Conservation (phyloP, 2,797 vertebrate genomes). For the Champsocephalus gunnari region DNA sequence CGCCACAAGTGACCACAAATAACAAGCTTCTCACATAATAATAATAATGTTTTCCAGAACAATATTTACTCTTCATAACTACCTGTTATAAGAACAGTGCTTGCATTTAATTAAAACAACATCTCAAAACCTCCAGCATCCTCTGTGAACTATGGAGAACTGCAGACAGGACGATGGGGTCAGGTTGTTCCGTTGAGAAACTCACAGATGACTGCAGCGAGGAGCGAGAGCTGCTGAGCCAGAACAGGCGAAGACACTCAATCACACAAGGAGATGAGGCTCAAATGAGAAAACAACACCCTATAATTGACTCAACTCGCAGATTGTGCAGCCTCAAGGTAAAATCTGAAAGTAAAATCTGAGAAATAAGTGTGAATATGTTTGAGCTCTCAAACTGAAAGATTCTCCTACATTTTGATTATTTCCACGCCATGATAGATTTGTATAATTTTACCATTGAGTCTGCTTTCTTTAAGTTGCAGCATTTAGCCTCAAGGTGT, state of each 20-base stretch:
- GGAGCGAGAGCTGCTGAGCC: conserved; percentile 73
- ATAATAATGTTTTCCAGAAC: neutral
- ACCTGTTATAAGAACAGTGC: neutral
- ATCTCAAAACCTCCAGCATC: conserved; percentile 66
- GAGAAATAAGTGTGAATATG: neutral
- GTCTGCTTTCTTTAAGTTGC: neutral
- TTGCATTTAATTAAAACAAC: conserved; percentile 1
- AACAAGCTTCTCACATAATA: neutral
- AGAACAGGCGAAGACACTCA: conserved; percentile 71
- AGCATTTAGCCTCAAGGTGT: conserved; percentile 68
- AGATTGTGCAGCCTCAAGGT: conserved; percentile 76
- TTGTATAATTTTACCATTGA: neutral
- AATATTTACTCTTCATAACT: neutral
- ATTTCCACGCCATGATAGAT: neutral
- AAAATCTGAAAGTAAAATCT: conserved; percentile 5
- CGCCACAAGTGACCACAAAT: neutral
- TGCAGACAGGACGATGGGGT: neutral
- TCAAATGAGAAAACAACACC: conserved; percentile 32
- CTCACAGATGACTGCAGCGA: conserved; percentile 28
- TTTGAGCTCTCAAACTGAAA: neutral
- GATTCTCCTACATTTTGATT: neutral
- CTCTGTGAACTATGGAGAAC: conserved; percentile 51
- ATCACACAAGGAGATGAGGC: conserved; percentile 63
- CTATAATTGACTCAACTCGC: conserved; percentile 18
- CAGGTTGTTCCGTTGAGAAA: conserved; percentile 21